phyloP scores from a whole-genome alignment of 2,797 vertebrate species.

The Pempheris klunzingeri region DNA sequence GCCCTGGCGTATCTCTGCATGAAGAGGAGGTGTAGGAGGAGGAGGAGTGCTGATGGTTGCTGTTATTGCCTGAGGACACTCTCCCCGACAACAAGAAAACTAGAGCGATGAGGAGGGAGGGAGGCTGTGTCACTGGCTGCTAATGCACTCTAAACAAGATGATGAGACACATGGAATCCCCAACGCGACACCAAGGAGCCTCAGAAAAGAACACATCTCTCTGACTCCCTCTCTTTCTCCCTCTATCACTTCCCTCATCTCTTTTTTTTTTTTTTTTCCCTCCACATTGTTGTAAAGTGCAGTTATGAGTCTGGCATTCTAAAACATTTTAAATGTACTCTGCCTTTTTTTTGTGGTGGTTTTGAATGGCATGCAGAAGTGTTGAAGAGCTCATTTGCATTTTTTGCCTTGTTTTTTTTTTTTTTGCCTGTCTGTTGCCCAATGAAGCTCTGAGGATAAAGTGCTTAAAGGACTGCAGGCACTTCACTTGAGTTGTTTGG shows the following conservation, averaged over 20 bases:
- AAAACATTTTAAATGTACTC: conserved; percentile 77
- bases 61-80: conserved; percentile 97
- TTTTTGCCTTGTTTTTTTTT: conserved; percentile 74
- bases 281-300: conserved; percentile 76
- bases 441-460: conserved; percentile 86
- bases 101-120: conserved; percentile 89
- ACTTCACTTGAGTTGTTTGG: conserved; percentile 84
- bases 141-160: conserved; percentile 95
- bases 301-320: conserved; percentile 80
- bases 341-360: conserved; percentile 50
- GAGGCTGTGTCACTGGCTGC: conserved; percentile 94
- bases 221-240: conserved; percentile 38
- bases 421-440: conserved; percentile 79
- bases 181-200: conserved; percentile 82
- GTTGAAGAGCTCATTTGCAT: conserved; percentile 82
- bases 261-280: conserved; percentile 46
- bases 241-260: conserved; percentile 45
- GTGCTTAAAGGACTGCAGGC: conserved; percentile 86
- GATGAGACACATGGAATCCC: conserved; percentile 90
- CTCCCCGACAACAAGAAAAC: conserved; percentile 97
- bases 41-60: conserved; percentile 83
- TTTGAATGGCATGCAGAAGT: conserved; percentile 78
- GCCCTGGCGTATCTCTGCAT: conserved; percentile 92
- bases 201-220: conserved; percentile 68
- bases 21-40: conserved; percentile 90